Evolutionary conservation across 2,888 invertebrate species (phyloP).

Genomic region (Oasisia sp.): DNA sequence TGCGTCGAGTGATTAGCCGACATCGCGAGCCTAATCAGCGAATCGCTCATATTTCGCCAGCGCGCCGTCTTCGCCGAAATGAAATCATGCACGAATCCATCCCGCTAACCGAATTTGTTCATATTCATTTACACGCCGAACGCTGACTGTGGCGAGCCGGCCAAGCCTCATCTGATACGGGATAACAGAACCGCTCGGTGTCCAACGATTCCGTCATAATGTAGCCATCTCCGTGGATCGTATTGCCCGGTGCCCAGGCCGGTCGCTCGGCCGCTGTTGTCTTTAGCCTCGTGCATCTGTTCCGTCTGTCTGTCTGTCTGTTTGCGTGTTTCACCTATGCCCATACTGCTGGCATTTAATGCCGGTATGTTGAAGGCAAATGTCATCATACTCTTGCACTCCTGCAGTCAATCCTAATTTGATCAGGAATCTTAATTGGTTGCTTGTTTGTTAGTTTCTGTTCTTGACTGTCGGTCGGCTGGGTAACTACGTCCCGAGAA

Average conservation of each 20-base stretch:
- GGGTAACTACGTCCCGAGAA: no score
- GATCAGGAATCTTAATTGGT: no score
- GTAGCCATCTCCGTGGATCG: neutral
- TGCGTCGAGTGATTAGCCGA: neutral
- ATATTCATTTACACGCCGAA: slow-evolving; percentile 8
- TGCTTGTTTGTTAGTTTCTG: no score
- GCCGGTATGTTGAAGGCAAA: neutral
- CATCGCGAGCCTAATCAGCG: neutral
- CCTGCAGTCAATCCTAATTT: neutral
- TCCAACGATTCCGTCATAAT: neutral
- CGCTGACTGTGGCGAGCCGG: neutral
- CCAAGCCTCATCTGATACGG: neutral
- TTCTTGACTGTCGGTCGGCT: no score
- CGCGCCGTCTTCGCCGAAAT: neutral
- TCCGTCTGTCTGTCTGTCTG: neutral
- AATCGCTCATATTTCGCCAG: neutral
- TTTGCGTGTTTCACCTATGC: neutral
- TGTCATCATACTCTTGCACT: neutral
- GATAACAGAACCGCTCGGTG: neutral
- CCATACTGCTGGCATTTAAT: neutral
- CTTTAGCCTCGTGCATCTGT: neutral
- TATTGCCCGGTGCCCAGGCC: neutral
- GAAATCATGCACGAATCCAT: neutral
- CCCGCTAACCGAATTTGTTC: slow-evolving; percentile 9
- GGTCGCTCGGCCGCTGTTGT: neutral